Evolutionary conservation across 2,113 vertebrate genomes (phyloP), one percentile per base, ranked within the genome.

Genomic region (Sylvia atricapilla): DNA sequence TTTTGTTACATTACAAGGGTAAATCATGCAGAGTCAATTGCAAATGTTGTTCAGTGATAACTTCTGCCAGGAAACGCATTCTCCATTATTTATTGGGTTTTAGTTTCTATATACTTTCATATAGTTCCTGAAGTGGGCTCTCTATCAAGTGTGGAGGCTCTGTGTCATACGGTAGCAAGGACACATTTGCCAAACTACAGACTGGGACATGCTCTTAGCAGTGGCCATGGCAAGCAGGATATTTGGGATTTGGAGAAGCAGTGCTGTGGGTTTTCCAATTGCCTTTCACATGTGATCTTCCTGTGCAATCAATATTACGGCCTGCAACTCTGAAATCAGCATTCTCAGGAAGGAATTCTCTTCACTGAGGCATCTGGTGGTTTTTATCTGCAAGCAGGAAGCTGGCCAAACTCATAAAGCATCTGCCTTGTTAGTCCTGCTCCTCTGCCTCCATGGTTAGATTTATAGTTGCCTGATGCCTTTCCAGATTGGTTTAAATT

Each of bases 311-410:
- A 55, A 21, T 20, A 19, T 30, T 30, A 19, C 28, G 10, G 13
- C 19, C 33, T 74, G 25, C 7, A 31, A 28, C 17, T 31, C 63
- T 55, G 62, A 66, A 87, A 73, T 41, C 3, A 2, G 6, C 1
- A 3, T 80, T 85, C 21, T 24, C 2, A 2, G 18, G 35, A 52
- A 70, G 43, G n/a, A 64, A 27, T 63, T 56, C 39, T 86, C 69
- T 16, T 91, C 25, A 12, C 21, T 81, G 82, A 86, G 79, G 68
- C 79, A 86, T 84, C 90, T 96, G 76, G 87, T 44, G 68, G 83
- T 28, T 80, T 79, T 64, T 22, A 72, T 67, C 67, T 93, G 87
- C 52, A 89, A 91, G 41, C 1, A 10, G 50, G 52, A 69, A 64
- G 3, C 35, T 20, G 11, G 53, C 53, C 35, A 52, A 31, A 43